Percentiles rank a stretch among this genome's conserved stretches.
Conservation (phyloP, 2,113 vertebrate genomes). For the Semnornis frantzii region DNA sequence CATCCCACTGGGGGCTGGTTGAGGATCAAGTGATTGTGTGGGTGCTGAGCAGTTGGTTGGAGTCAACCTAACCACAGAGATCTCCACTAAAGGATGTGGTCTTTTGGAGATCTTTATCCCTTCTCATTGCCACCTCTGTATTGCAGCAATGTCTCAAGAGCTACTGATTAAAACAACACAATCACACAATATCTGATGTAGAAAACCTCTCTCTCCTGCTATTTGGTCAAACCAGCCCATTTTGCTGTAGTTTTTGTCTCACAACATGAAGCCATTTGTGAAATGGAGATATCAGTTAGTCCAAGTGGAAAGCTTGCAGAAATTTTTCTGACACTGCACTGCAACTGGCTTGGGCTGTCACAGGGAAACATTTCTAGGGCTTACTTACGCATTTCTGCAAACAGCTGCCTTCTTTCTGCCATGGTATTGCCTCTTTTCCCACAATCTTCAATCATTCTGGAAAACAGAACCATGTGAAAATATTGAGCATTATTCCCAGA, state of each 20-base stretch:
- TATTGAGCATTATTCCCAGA: conserved; percentile 12
- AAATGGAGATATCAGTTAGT: neutral
- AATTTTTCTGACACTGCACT: neutral
- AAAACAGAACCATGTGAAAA: conserved; percentile 71
- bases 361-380: conserved; percentile 23
- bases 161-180: neutral
- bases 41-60: neutral
- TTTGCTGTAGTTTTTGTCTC: neutral
- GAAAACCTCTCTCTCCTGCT: neutral
- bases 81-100: neutral
- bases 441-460: conserved; percentile 97
- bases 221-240: neutral
- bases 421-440: conserved; percentile 90
- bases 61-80: neutral
- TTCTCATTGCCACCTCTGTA: neutral
- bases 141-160: neutral
- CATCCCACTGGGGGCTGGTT: fast-evolving
- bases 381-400: conserved; percentile 99
- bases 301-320: conserved; percentile 3
- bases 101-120: neutral
- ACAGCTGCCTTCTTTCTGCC: conserved; percentile 99
- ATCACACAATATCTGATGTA: neutral
- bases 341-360: conserved; percentile 34
- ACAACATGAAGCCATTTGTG: neutral
- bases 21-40: neutral